Base-by-base conservation (phyloP, 1,140 invertebrate species). In the Zaprionus ghesquierei region DNA sequence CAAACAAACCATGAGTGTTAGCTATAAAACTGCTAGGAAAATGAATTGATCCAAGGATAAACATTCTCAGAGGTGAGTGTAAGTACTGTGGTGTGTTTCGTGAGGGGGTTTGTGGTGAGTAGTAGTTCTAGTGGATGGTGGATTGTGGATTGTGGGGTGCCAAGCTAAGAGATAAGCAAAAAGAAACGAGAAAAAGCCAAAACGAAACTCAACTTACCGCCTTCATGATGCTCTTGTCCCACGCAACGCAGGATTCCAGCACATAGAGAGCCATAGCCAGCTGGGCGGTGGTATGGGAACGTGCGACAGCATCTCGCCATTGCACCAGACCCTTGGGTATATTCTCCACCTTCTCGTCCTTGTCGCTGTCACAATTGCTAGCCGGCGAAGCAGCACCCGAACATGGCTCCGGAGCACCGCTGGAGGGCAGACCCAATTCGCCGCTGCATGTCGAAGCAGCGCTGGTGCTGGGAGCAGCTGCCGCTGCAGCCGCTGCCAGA, bases 171-270 rank as follows among this genome's bases (percentile, higher is more conserved):
- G 70, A 46, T 31, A 73, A 73, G 70, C 70, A 56, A 50, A 65
- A 56, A 20, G 51, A 78, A 53, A 25, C 58, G 0, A 23, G 3
- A 13, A 33, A 46, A 6, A 35, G n/a, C 35, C 22, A 49, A 73
- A 51, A 31, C 5, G 8, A 35, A 15, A 64, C 9, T 41, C 22
- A 23, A 92, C 97, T 95, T 94, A 98, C 97, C 93, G 98, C 98
- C 95, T 99, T 98, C 98, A 99, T 99, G 86, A 99, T 98, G 93
- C 97, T 98, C 93, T 99, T 99, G 93, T 99, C 98, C 98, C 98
- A 99, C 23, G 98, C 97, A 80, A 99, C 97, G 84, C 96, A 97
- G 18, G 95, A 95, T 90, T 98, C 98, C 23, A 99, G 94, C 75
- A 97, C 96, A 79, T 97, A 96, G 38, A 98, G 93, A 78, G 97